Conservation (phyloP, 2,797 vertebrate genomes). For the Sardinella longiceps region DNA sequence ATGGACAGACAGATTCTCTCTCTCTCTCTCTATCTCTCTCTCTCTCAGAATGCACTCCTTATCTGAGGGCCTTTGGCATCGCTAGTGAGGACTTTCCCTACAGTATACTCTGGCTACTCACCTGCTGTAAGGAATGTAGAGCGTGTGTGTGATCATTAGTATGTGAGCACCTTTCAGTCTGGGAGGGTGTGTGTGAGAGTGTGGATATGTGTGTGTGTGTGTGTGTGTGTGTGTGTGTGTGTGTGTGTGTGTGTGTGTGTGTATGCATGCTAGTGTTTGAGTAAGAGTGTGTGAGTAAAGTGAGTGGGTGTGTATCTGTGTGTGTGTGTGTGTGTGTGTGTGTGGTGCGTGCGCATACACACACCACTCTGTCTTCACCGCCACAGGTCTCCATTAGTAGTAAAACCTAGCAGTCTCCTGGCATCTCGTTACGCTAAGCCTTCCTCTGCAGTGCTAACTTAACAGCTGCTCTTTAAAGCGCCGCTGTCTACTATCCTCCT, state of each 20-base stretch:
- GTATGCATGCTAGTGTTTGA: not conserved
- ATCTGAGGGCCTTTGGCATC: not conserved
- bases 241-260: not conserved
- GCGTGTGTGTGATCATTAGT: not conserved
- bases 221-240: not conserved
- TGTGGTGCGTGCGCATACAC: not conserved
- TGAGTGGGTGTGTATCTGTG: not conserved
- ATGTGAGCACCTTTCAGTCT: not conserved
- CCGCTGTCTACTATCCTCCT: not conserved
- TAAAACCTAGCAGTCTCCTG: constrained; percentile 45
- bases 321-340: not conserved
- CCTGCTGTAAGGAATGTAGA: not conserved
- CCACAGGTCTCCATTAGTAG: constrained; percentile 15
- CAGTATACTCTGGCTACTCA: not conserved
- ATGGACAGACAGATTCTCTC: not conserved
- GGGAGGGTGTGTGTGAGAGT: not conserved
- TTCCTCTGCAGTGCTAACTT: constrained; percentile 32
- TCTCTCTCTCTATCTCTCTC: not conserved
- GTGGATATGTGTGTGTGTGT: not conserved
- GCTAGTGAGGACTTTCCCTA: not conserved
- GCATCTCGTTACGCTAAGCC: constrained; percentile 49
- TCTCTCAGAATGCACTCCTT: not conserved
- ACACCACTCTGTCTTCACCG: not conserved
- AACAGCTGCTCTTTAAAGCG: constrained; percentile 20
- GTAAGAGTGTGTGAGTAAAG: not conserved